A percentile compares a stretch with the other conserved stretches of the same genome.
Evolutionary conservation across 2,113 vertebrate species (phyloP).

Genomic region (Illadopsis cleaveri): DNA sequence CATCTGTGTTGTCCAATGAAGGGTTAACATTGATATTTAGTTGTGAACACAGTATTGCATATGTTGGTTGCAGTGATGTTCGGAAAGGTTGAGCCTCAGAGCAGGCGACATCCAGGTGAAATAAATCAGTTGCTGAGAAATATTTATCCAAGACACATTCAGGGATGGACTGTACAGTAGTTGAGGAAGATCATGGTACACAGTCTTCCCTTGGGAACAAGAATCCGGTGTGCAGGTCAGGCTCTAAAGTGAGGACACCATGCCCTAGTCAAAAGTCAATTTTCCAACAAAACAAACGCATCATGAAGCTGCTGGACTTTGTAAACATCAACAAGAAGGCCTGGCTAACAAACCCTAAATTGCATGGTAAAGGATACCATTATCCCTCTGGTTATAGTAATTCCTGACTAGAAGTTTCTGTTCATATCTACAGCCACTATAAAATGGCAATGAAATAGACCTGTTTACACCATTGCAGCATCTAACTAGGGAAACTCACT

Average conservation of each 20-base stretch:
- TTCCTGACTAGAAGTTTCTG: not conserved
- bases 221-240: not conserved
- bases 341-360: not conserved
- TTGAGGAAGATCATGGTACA: not conserved
- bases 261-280: not conserved
- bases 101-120: not conserved
- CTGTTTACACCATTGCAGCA: not conserved
- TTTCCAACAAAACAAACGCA: not conserved
- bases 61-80: accelerated
- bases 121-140: not conserved
- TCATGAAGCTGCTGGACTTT: not conserved
- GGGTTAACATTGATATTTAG: not conserved
- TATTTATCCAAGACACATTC: not conserved
- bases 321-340: not conserved
- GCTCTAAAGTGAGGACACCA: not conserved
- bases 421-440: not conserved
- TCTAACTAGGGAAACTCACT: not conserved
- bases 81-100: not conserved
- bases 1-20: not conserved
- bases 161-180: not conserved
- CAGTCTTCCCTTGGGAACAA: not conserved
- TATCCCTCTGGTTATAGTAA: not conserved
- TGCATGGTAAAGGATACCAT: not conserved
- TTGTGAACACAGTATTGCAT: not conserved
- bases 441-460: not conserved